Base-by-base conservation (phyloP, 2,888 invertebrate genomes). In the Conchocele bisecta region DNA sequence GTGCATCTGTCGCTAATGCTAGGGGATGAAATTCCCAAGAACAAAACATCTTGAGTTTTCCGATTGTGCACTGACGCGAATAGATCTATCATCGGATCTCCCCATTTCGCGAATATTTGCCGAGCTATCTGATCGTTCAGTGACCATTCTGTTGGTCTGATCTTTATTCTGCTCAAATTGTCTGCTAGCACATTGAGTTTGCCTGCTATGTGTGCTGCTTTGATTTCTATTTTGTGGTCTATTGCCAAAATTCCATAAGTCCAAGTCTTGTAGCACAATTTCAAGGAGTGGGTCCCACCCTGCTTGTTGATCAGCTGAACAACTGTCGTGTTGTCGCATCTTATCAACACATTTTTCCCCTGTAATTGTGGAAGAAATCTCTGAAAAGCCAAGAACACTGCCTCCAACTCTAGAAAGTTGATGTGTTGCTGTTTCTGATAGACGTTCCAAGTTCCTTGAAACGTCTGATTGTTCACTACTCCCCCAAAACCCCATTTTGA, bases 1-100 rank as follows among this genome's bases (percentile, higher is more conserved):
- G 61, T 17, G 73, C 71, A 68, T 79, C 73, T 41, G 73, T 22
- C 53, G 69, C 64, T 48, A 29, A 48, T 11, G 75, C 70, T 59
- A 50, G 35, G 7, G 15, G 29, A 11, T 44, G 48, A 6, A 54
- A 60, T 42, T 57, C 31, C 73, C 56, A 70, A 20, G 70, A 53
- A 17, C 63, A 71, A 56, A 60, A 77, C 3, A 70, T 24, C 20
- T n/a, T 20, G 53, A 3, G 64, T 24, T 17, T 74, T 63, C 20
- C 48, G 33, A 33, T 73, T 74, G 28, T 37, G 26, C 7, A 1
- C 13, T 26, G 60, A 57, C 11, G 73, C 74, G 58, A 70, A 70
- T 7, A 74, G 59, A 58, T 70, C 70, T 33, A 73, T 67, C 42
- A 58, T 0, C n/a, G 71, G 65, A 13, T 9, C 6, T 0, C 24